phyloP scores from a whole-genome alignment of 2,888 invertebrate species.

The Lathronympha strigana region DNA sequence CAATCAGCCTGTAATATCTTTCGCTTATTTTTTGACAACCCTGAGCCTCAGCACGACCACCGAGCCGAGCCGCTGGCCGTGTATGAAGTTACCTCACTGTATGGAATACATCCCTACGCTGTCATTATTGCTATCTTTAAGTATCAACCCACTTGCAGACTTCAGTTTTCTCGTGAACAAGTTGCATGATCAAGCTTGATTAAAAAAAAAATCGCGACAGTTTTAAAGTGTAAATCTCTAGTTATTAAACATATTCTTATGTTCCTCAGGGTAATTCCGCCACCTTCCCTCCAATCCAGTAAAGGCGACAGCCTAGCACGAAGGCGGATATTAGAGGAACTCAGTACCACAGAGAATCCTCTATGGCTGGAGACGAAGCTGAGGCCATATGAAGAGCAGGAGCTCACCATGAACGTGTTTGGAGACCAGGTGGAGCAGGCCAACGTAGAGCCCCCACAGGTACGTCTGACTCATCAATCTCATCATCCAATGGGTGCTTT shows the following conservation, averaged over 20 bases:
- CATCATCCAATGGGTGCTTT: too few relatives aligned
- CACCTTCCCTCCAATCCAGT: conserved; percentile 91
- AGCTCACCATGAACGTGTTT: conserved; percentile 96
- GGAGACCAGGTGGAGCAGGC: conserved; percentile 78
- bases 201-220: too few relatives aligned
- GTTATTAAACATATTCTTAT: not conserved
- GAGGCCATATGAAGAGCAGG: conserved; percentile 95
- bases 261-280: conserved; percentile 88
- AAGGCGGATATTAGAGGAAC: conserved; percentile 92
- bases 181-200: too few relatives aligned
- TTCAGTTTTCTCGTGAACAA: too few relatives aligned
- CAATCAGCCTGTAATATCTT: too few relatives aligned
- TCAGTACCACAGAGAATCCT: conserved; percentile 96
- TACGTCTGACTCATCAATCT: conserved; percentile 43
- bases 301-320: conserved; percentile 93
- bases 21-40: too few relatives aligned
- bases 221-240: not conserved
- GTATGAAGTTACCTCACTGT: too few relatives aligned
- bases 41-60: too few relatives aligned
- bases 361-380: conserved; percentile 96
- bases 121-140: too few relatives aligned
- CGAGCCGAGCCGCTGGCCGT: too few relatives aligned
- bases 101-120: too few relatives aligned
- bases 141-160: too few relatives aligned
- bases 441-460: conserved; percentile 59